Base-by-base conservation (phyloP, 2,797 vertebrate genomes). In the Luscinia megarhynchos region DNA sequence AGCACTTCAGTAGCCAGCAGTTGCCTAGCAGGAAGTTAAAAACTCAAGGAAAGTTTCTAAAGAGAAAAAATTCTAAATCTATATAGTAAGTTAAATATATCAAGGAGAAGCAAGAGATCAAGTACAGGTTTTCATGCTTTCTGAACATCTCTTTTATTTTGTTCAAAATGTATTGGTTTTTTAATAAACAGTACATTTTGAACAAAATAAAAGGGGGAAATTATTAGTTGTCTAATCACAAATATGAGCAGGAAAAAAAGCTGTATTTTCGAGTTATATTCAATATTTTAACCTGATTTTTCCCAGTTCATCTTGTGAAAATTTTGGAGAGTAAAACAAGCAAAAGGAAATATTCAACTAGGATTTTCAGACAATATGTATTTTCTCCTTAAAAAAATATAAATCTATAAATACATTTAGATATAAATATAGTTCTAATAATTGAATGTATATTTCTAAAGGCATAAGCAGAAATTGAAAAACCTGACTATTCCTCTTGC, bases 1-100 rank as follows among this genome's bases (percentile, higher is more conserved):
- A 98, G 97, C 97, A 97, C 77, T 97, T 97, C 96, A 46, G 64
- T 57, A 94, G 75, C 61, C 93, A 92, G 83, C 88, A 95, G 63
- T 83, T 69, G 53, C 57, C 75, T 95, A 64, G 51, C 48, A 90
- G 29, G 59, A 96, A 95, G 92, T 51, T 78, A 89, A 96, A 97
- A 94, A 67, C 45, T 53, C 13, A 36, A 74, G 69, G 63, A 84
- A 85, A 94, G n/a, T 96, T 94, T 84, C 43, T 36, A 68, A 64
- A 67, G 29, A 50, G 32, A 15, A 15, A 38, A 68, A 21, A 23
- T 24, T 58, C 46, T 89, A 50, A 92, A 80, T 43, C 48, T 67
- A 27, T 22, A 27, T 14, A 92, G 70, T 24, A 72, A 76, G 68
- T 92, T 92, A 88, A 87, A 87, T 12, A 36, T 83, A 30, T 11